A percentile compares a stretch with the other conserved stretches of the same genome.
phyloP scores from a whole-genome alignment of 2,888 invertebrate species.

The Tenthredo mesomela region DNA sequence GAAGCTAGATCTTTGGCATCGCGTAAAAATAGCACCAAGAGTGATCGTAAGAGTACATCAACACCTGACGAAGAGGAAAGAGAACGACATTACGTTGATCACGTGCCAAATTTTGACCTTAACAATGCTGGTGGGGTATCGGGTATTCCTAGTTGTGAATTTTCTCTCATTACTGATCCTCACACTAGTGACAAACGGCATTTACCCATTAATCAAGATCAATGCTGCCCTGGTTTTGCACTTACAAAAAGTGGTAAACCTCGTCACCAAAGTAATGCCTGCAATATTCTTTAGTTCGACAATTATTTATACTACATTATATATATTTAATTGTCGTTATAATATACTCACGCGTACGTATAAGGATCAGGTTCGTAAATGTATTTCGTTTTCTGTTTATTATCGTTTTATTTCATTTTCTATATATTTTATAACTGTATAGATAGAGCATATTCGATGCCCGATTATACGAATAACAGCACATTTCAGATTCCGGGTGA shows the following conservation, averaged over 20 bases:
- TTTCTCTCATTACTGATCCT: conserved; percentile 55
- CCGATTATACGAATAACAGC: no score
- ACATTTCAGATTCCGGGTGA: no score
- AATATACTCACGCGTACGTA: background rate
- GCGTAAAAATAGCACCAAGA: background rate
- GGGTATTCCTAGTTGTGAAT: conserved; percentile 52
- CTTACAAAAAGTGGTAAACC: conserved; percentile 74
- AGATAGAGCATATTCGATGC: background rate
- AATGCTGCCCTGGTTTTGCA: conserved; percentile 79
- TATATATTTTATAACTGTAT: background rate
- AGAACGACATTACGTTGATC: background rate
- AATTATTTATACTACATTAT: background rate
- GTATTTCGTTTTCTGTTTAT: background rate
- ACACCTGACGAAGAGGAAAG: background rate
- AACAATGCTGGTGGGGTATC: conserved; percentile 42
- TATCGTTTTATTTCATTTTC: background rate
- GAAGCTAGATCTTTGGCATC: conserved; percentile 38
- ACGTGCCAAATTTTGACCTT: background rate
- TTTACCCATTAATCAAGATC: conserved; percentile 73
- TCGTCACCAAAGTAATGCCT: conserved; percentile 77
- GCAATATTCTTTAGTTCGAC: conserved; percentile 73
- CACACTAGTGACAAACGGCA: conserved; percentile 69
- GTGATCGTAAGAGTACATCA: background rate
- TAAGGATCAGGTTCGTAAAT: background rate
- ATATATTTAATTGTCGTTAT: background rate